These are phyloP conservation scores for Seira musarum DNA, from an alignment of 2,888 invertebrate species.

Conservation along the genomic window DNA sequence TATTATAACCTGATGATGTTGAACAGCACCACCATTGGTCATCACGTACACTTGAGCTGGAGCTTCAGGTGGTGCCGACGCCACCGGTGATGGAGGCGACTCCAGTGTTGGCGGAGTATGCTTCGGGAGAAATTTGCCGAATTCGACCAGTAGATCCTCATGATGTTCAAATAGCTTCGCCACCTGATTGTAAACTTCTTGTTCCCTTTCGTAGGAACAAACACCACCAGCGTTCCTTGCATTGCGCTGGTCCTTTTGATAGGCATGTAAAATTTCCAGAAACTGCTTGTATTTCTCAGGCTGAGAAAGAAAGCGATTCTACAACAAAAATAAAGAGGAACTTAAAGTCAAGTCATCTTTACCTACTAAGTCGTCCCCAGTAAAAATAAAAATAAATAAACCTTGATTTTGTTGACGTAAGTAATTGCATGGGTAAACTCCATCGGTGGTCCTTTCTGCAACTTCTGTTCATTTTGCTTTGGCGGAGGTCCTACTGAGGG, in stretches of 20 bases:
- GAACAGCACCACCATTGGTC: no score
- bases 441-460: conserved; percentile 90
- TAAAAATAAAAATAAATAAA: no score
- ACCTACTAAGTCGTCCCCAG: neutral
- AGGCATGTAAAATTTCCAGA: conserved; percentile 97
- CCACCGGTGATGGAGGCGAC: conserved; percentile 57
- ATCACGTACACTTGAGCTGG: conserved; percentile 36
- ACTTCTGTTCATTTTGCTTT: conserved; percentile 68
- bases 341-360: neutral
- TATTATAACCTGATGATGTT: no score
- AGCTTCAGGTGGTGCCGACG: no score
- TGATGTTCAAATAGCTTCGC: conserved; percentile 98
- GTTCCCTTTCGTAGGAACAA: conserved; percentile 88
- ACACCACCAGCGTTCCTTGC: conserved; percentile 87
- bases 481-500: conserved; percentile 69
- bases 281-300: conserved; percentile 99
- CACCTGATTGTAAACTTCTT: conserved; percentile 93
- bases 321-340: conserved; percentile 70
- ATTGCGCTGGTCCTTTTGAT: conserved; percentile 96
- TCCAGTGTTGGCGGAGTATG: conserved; percentile 80
- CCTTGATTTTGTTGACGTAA: conserved; percentile 99
- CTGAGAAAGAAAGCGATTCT: conserved; percentile 97
- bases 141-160: conserved; percentile 95
- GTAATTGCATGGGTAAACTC: conserved; percentile 99
- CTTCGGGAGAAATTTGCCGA: conserved; percentile 98